Evolutionary conservation across 1,140 invertebrate species (phyloP).

Genomic region (Drosophila tristis): DNA sequence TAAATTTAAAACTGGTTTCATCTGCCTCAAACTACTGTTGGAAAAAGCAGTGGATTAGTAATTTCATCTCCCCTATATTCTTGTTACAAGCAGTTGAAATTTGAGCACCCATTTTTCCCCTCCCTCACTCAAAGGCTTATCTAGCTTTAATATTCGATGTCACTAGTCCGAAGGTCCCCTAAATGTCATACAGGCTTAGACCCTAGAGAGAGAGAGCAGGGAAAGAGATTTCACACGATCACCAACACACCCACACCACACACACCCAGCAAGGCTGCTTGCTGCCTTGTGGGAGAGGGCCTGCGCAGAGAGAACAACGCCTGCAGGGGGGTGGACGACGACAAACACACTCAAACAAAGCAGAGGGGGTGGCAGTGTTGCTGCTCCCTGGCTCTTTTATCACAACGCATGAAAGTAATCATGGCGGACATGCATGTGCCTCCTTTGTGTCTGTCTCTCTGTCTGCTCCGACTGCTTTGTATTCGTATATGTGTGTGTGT

Average conservation of each 20-base stretch:
- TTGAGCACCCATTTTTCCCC: background rate
- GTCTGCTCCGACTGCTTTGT: constrained; percentile 37
- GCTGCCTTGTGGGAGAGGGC: constrained; percentile 5
- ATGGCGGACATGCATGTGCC: constrained; percentile 61
- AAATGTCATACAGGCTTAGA: background rate
- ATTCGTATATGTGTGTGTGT: constrained; percentile 26
- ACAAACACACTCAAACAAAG: constrained; percentile 8
- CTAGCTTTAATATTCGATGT: no score
- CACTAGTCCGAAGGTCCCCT: background rate
- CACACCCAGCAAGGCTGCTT: background rate
- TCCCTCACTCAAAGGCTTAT: no score
- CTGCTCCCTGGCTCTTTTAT: constrained; percentile 52
- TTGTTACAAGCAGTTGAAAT: background rate
- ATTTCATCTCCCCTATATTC: background rate
- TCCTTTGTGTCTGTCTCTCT: constrained; percentile 40
- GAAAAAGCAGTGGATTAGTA: no score
- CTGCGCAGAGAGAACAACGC: constrained; percentile 20
- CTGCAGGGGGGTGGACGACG: constrained; percentile 32
- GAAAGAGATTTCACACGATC: constrained; percentile 16
- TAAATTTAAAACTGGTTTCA: no score
- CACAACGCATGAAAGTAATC: constrained; percentile 55
- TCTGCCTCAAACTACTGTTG: no score
- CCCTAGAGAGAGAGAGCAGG: no score
- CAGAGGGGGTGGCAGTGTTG: constrained; percentile 42
- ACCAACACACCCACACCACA: constrained; percentile 7